These are phyloP conservation scores for Gymnorhina tibicen DNA, from an alignment of 2,113 vertebrate species.

Conservation along the genomic window DNA sequence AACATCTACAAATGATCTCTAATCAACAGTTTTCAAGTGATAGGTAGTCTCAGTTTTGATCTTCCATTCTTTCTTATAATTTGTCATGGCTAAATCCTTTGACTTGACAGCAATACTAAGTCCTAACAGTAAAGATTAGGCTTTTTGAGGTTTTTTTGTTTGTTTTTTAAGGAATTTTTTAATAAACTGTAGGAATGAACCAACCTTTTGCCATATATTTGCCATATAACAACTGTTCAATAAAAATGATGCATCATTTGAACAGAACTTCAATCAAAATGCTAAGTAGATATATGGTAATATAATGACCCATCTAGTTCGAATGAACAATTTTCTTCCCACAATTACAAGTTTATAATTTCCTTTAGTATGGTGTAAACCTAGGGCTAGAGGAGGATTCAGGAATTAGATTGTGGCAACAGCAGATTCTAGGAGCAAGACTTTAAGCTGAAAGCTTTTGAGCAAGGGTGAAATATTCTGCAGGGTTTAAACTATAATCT, in stretches of 20 bases:
- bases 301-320: neutral
- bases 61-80: neutral
- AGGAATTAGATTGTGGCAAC: neutral
- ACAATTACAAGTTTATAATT: neutral
- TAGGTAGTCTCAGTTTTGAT: neutral
- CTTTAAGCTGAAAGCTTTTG: neutral
- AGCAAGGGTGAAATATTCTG: neutral
- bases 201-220: neutral
- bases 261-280: neutral
- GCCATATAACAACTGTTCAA: neutral
- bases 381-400: neutral
- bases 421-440: neutral
- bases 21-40: neutral
- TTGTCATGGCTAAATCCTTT: neutral
- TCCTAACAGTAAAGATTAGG: neutral
- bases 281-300: neutral
- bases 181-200: neutral
- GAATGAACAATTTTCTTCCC: neutral
- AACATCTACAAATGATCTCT: neutral
- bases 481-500: neutral
- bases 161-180: neutral
- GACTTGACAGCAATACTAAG: neutral
- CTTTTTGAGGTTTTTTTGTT: neutral
- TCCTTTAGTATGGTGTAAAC: neutral
- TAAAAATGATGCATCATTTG: neutral